Conservation (phyloP, 2,888 invertebrate species). For the Apoda limacodes region DNA sequence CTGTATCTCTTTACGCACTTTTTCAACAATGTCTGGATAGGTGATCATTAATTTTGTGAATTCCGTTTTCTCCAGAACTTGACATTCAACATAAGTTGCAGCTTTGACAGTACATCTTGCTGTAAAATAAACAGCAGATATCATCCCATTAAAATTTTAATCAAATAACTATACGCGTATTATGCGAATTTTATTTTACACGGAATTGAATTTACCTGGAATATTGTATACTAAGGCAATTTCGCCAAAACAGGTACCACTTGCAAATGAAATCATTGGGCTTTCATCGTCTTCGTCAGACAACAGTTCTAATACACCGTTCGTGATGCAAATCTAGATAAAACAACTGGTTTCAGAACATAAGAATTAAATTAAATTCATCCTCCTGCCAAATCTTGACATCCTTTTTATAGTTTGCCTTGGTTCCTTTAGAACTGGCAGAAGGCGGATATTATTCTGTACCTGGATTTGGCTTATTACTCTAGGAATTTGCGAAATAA, state of each 20-base stretch:
- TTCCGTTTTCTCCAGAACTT: slow-evolving; percentile 58
- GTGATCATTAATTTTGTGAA: slow-evolving; percentile 59
- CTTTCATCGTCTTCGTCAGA: slow-evolving; percentile 67
- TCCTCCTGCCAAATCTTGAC: not conserved
- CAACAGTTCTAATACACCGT: slow-evolving; percentile 56
- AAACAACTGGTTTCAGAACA: too few species aligned
- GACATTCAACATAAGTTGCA: slow-evolving; percentile 63
- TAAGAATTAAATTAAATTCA: slow-evolving; percentile 8
- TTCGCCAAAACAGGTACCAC: slow-evolving; percentile 67
- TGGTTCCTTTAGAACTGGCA: too few species aligned
- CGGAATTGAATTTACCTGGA: slow-evolving; percentile 47
- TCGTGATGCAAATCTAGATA: slow-evolving; percentile 55
- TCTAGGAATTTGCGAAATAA: too few species aligned
- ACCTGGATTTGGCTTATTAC: too few species aligned
- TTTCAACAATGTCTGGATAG: slow-evolving; percentile 49
- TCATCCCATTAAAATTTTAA: not conserved
- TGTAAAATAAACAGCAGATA: slow-evolving; percentile 23
- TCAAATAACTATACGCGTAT: not conserved
- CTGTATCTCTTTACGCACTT: slow-evolving; percentile 40
- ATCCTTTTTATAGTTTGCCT: too few species aligned
- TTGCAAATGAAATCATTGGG: slow-evolving; percentile 62
- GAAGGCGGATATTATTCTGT: too few species aligned
- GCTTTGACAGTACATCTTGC: slow-evolving; percentile 65
- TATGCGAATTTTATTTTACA: not conserved
- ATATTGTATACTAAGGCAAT: slow-evolving; percentile 58